These are phyloP conservation scores for Phylloscopus trochilus DNA, from an alignment of 2,113 vertebrate genomes.

Conservation along the genomic window DNA sequence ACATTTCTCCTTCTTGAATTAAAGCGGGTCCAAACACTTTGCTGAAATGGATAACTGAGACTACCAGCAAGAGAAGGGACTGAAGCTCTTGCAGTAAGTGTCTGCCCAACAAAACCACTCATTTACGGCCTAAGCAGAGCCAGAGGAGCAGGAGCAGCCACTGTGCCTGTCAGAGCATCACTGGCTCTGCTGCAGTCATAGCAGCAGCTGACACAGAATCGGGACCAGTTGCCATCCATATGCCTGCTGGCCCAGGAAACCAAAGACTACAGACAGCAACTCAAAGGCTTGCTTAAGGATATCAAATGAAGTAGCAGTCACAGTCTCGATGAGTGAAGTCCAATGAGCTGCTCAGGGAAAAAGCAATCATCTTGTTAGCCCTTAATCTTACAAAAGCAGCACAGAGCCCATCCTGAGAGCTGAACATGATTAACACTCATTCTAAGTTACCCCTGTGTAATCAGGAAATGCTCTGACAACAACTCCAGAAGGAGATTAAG, in stretches of 20 bases:
- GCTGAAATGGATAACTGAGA: not conserved
- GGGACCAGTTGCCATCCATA: fast-evolving
- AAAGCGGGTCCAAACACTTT: not conserved
- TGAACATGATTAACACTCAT: slow-evolving; percentile 24
- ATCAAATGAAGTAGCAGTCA: not conserved
- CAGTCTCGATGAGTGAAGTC: not conserved
- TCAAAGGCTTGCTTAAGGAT: not conserved
- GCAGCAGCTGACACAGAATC: not conserved
- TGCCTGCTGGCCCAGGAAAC: not conserved
- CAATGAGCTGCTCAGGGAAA: not conserved
- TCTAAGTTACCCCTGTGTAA: slow-evolving; percentile 1
- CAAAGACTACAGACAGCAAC: not conserved
- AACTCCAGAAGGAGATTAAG: not conserved
- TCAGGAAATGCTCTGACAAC: slow-evolving; percentile 22
- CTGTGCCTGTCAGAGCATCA: not conserved
- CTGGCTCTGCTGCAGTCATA: not conserved
- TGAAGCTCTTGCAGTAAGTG: not conserved
- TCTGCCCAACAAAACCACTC: not conserved
- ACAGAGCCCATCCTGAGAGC: not conserved
- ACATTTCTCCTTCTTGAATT: not conserved
- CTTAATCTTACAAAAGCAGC: slow-evolving; percentile 34
- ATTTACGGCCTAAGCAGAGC: not conserved
- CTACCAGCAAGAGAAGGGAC: not conserved
- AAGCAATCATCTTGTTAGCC: slow-evolving; percentile 32
- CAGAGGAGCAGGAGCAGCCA: fast-evolving